phyloP scores from a whole-genome alignment of 2,797 vertebrate genomes.

The Epinephelus coioides region DNA sequence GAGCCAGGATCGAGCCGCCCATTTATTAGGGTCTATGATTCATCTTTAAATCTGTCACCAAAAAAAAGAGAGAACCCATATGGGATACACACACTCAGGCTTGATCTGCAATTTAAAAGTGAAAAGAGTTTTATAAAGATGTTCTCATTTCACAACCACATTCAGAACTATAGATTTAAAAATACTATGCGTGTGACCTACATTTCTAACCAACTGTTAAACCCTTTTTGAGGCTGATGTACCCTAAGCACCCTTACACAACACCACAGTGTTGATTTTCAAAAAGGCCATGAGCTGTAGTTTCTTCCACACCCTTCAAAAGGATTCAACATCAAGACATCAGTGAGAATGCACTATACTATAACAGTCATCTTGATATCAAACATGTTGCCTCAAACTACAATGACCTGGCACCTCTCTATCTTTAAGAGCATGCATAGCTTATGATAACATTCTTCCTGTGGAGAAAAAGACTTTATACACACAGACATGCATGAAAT shows the following conservation, averaged over 20 bases:
- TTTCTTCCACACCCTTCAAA: conserved; percentile 41
- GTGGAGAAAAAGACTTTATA: not conserved
- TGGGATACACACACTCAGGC: not conserved
- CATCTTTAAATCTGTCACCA: not conserved
- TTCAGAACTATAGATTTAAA: no score
- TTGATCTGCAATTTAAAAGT: not conserved
- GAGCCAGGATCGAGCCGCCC: no score
- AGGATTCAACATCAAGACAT: conserved; percentile 36
- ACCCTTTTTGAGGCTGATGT: conserved; percentile 11
- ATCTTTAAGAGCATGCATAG: not conserved
- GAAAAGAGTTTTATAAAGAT: not conserved
- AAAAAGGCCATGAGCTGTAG: conserved; percentile 23
- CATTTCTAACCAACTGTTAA: conserved; percentile 4
- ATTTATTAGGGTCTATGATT: not conserved
- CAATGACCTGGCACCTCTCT: conserved; percentile 1
- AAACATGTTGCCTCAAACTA: conserved; percentile 30
- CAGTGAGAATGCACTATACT: not conserved
- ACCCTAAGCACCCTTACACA: conserved; percentile 1
- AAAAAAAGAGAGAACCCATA: not conserved
- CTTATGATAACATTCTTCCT: not conserved
- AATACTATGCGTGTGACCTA: not conserved
- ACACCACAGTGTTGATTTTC: conserved; percentile 13
- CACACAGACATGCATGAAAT: conserved; percentile 13
- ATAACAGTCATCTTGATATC: conserved; percentile 14
- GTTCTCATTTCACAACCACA: not conserved